Percentiles rank a stretch among this genome's conserved stretches.
Conservation (phyloP, 2,888 invertebrate species). For the Neelides folsomi region DNA sequence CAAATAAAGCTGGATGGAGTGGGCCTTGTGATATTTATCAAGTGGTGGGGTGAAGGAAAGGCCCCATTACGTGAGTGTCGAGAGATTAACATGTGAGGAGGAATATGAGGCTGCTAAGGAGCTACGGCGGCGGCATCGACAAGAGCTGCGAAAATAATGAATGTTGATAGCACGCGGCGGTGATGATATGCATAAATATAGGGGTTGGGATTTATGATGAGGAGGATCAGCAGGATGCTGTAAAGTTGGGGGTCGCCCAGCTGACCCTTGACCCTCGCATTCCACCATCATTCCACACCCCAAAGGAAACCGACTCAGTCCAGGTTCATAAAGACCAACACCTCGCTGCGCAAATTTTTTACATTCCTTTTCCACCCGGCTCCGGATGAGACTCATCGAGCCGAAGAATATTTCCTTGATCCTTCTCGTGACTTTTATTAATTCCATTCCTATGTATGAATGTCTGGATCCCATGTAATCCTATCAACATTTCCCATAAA, state of each 20-base stretch:
- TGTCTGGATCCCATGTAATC: slow-evolving; percentile 20
- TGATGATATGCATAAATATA: slow-evolving; percentile 32
- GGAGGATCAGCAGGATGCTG: slow-evolving; percentile 26
- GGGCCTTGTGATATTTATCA: background rate
- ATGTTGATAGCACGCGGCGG: slow-evolving; percentile 30
- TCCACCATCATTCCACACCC: slow-evolving; percentile 15
- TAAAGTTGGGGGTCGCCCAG: slow-evolving; percentile 26
- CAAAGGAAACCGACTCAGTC: slow-evolving; percentile 25
- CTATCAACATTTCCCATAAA: slow-evolving; percentile 22
- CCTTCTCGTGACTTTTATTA: slow-evolving; percentile 30
- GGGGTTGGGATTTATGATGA: slow-evolving; percentile 30
- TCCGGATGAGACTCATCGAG: slow-evolving; percentile 8
- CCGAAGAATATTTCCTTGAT: slow-evolving; percentile 14
- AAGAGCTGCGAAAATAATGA: slow-evolving; percentile 30
- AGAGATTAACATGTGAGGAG: background rate
- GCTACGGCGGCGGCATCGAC: background rate
- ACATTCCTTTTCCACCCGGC: slow-evolving; percentile 17
- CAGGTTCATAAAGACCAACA: slow-evolving; percentile 15
- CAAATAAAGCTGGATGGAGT: background rate
- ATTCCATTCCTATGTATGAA: slow-evolving; percentile 16
- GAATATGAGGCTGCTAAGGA: background rate
- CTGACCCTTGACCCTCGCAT: slow-evolving; percentile 29
- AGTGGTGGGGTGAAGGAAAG: background rate
- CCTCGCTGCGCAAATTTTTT: slow-evolving; percentile 31
- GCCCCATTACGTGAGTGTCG: background rate